Conservation (phyloP, 2,113 vertebrate genomes). For the Cricetomys ansorgei region DNA sequence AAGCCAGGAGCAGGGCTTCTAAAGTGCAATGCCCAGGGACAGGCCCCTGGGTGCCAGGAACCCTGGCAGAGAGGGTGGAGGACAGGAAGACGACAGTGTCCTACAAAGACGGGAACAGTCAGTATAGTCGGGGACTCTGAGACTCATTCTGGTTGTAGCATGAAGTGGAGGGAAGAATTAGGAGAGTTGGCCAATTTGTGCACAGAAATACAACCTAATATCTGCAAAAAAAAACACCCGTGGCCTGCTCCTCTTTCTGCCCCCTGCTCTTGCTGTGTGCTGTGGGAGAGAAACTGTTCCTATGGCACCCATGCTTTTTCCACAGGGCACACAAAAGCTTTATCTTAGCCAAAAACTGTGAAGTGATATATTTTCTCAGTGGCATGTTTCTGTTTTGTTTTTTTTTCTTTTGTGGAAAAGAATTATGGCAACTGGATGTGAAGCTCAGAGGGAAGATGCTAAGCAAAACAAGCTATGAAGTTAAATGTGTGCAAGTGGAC, state of each 20-base stretch:
- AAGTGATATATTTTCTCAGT: background rate
- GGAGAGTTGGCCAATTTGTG: background rate
- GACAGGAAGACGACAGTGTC: background rate
- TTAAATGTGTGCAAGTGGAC: background rate
- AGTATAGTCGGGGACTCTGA: background rate
- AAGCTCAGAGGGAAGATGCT: background rate
- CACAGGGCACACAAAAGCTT: background rate
- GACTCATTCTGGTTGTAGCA: background rate
- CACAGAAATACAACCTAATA: background rate
- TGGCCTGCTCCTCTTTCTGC: background rate
- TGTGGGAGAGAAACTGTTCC: background rate
- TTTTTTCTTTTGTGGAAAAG: constrained; percentile 10
- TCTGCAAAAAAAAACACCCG: background rate
- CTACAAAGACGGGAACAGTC: background rate
- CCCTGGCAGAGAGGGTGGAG: background rate
- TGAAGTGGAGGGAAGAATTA: background rate
- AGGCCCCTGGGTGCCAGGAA: background rate
- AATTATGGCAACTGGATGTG: background rate
- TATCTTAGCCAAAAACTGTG: background rate
- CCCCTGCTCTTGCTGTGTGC: background rate
- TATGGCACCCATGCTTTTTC: background rate
- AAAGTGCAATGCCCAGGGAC: background rate
- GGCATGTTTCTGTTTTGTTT: background rate
- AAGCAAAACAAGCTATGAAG: background rate
- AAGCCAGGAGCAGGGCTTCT: background rate